A percentile compares a stretch with the other conserved stretches of the same genome.
Conservation (phyloP, 2,888 invertebrate species). For the Maniola hyperantus region DNA sequence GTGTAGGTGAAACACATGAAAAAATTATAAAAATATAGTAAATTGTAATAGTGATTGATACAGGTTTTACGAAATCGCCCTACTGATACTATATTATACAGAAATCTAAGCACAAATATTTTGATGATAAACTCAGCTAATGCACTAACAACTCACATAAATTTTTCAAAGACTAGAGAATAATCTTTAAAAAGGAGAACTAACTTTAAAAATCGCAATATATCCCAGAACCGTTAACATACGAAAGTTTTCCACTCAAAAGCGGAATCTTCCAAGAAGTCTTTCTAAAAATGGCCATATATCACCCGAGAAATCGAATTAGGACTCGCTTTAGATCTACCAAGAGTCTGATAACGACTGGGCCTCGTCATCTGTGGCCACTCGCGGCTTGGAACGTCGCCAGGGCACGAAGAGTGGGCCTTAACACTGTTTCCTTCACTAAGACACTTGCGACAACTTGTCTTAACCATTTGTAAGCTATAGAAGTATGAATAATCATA, state of each 20-base stretch:
- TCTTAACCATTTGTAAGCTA: not conserved
- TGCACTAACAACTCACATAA: not conserved
- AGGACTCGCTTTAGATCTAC: slow-evolving; percentile 33
- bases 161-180: not conserved
- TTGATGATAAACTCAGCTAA: too few relatives aligned
- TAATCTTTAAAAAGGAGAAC: not conserved
- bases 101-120: too few relatives aligned
- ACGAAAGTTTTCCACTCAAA: slow-evolving; percentile 26
- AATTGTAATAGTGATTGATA: too few relatives aligned
- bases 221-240: not conserved
- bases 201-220: slow-evolving; percentile 8
- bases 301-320: slow-evolving; percentile 33
- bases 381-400: slow-evolving; percentile 70
- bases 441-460: slow-evolving; percentile 9
- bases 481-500: not conserved
- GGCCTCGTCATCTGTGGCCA: slow-evolving; percentile 66
- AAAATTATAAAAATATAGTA: too few relatives aligned
- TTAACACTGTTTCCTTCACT: slow-evolving; percentile 30
- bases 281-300: slow-evolving; percentile 24
- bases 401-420: slow-evolving; percentile 57
- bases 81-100: too few relatives aligned
- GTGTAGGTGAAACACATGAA: too few relatives aligned
- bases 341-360: slow-evolving; percentile 60
- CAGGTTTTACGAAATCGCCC: too few relatives aligned
- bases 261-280: slow-evolving; percentile 24